Evolutionary conservation across 2,797 vertebrate genomes (phyloP), one percentile per base, ranked within the genome.

Genomic region (Falco columbarius): DNA sequence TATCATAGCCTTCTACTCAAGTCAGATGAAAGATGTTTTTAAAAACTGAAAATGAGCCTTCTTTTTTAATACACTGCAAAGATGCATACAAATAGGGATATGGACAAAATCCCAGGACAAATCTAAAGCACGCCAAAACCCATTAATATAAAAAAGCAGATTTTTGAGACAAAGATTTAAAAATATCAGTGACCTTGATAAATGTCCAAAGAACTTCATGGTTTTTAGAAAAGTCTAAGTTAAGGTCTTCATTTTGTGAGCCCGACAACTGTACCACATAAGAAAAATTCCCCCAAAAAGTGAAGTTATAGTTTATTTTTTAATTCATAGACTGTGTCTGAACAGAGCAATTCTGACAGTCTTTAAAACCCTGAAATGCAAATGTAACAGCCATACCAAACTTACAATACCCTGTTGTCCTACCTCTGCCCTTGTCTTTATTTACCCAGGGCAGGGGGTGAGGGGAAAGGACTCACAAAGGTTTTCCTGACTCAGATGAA

Each of bases 21-120:
- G 52, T 95, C 76, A 97, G 90, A 96, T 87, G 74, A 95, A 90
- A 96, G 76, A 89, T 22, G 29, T 34, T 95, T 96, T 81, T 90
- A 80, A 96, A 95, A 96, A 86, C 24, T 71, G 63, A 89, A 81
- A 80, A 80, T n/a, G 4, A 73, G 20, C 20, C 49, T 89, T 86
- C 27, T 54, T 91, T 84, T 91, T 89, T 34, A 95, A 91, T 36
- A 80, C 23, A 70, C 24, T 36, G 32, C 40, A 96, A 73, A 81
- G 71, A 58, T 19, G 9, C 6, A 68, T 14, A 36, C n/a, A 75
- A 91, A 90, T 92, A 62, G 7, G 24, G 34, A 93, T 40, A 5
- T 20, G 47, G 65, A 47, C 29, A 91, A 89, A 73, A 88, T 38
- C 4, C 7, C 13, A 80, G 56, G 32, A 80, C 46, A 82, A 93